A percentile compares a stretch with the other conserved stretches of the same genome.
Evolutionary conservation across 2,888 invertebrate genomes (phyloP).

Genomic region (Troides aeacus): DNA sequence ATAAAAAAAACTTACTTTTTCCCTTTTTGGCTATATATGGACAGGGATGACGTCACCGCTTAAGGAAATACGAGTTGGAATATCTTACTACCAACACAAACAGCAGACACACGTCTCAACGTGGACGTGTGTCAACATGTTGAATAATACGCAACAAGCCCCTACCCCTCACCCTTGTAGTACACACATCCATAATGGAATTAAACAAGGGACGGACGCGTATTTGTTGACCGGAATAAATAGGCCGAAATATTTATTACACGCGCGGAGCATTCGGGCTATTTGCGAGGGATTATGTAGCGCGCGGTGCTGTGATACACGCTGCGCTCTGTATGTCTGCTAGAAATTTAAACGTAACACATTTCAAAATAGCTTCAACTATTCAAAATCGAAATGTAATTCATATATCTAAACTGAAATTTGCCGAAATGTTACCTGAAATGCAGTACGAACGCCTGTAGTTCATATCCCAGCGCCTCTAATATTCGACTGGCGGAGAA

Average conservation of each 20-base stretch:
- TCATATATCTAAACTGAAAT: too few species aligned
- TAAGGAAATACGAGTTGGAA: neutral
- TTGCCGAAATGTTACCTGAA: too few species aligned
- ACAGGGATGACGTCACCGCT: neutral
- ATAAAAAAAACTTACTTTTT: too few species aligned
- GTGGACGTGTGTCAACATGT: constrained; percentile 28
- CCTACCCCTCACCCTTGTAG: constrained; percentile 30
- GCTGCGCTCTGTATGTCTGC: constrained; percentile 4
- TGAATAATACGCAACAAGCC: constrained; percentile 38
- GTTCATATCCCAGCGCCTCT: too few species aligned
- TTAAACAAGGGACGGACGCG: constrained; percentile 39
- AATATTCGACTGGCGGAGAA: too few species aligned
- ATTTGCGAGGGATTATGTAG: constrained; percentile 38
- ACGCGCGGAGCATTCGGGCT: constrained; percentile 32
- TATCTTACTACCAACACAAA: neutral
- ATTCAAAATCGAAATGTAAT: neutral
- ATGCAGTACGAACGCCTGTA: too few species aligned
- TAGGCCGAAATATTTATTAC: constrained; percentile 41
- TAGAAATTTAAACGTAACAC: neutral
- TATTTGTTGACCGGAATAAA: constrained; percentile 44
- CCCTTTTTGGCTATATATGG: too few species aligned
- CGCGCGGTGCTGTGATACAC: constrained; percentile 22
- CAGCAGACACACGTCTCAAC: constrained; percentile 10
- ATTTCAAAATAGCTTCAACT: constrained; percentile 5
- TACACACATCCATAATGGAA: constrained; percentile 40